phyloP scores from a whole-genome alignment of 2,888 invertebrate genomes.

The Chrysina gloriosa region DNA sequence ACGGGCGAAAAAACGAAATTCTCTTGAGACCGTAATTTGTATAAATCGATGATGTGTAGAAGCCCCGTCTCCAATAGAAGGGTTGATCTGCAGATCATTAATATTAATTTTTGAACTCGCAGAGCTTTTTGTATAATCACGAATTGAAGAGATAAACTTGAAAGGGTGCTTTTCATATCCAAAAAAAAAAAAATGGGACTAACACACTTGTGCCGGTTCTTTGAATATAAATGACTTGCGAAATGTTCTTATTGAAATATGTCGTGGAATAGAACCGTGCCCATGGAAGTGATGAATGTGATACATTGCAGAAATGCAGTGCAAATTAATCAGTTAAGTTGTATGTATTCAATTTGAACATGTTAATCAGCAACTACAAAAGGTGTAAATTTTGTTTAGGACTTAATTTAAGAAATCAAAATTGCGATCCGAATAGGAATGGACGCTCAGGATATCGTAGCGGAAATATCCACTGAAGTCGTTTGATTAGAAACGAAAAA shows the following conservation, averaged over 20 bases:
- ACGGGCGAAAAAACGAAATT: constrained; percentile 15
- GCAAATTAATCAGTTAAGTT: too few relatives aligned
- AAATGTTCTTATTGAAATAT: background rate
- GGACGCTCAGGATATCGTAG: too few relatives aligned
- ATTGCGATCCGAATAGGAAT: too few relatives aligned
- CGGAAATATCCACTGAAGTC: too few relatives aligned
- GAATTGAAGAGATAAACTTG: constrained; percentile 15
- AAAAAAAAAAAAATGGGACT: background rate
- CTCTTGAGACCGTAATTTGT: constrained; percentile 36
- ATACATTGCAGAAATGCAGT: background rate
- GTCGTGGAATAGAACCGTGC: background rate
- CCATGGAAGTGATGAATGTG: background rate
- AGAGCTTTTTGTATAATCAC: constrained; percentile 25
- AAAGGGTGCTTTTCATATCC: constrained; percentile 32
- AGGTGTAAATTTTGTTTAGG: too few relatives aligned
- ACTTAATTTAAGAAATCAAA: too few relatives aligned
- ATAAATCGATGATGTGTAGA: constrained; percentile 34
- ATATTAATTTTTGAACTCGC: constrained; percentile 42
- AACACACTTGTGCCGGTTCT: constrained; percentile 12
- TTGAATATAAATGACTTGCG: constrained; percentile 10
- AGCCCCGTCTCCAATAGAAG: constrained; percentile 26
- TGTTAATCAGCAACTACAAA: too few relatives aligned
- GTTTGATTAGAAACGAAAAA: too few relatives aligned
- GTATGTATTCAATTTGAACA: too few relatives aligned
- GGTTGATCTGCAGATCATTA: constrained; percentile 39